Evolutionary conservation across 2,888 invertebrate genomes (phyloP).

Genomic region (Limnephilus lunatus): DNA sequence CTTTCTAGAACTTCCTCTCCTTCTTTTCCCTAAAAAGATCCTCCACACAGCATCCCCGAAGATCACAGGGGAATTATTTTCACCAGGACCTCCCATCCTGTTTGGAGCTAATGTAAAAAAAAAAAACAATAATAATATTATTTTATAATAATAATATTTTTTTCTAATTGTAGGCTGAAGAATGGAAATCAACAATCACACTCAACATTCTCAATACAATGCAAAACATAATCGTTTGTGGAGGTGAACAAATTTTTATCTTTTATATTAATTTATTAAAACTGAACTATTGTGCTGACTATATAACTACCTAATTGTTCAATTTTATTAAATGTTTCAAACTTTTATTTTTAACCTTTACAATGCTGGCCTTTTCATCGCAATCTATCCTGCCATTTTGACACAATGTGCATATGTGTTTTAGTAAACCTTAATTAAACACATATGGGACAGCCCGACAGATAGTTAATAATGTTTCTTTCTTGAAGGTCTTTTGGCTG

Average conservation of each 20-base stretch:
- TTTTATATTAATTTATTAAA: background rate
- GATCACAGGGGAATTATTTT: too few relatives aligned
- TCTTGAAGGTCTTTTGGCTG: constrained; percentile 82
- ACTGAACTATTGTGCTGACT: background rate
- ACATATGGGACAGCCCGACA: too few relatives aligned
- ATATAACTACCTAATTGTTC: background rate
- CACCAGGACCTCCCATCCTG: too few relatives aligned
- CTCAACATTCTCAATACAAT: constrained; percentile 93
- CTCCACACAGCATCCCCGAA: too few relatives aligned
- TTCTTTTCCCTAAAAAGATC: too few relatives aligned
- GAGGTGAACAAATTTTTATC: constrained; percentile 71
- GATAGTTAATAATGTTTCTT: background rate
- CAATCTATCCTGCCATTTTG: too few relatives aligned
- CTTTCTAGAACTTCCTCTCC: too few relatives aligned
- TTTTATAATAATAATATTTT: constrained; percentile 29
- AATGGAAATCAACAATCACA: constrained; percentile 91
- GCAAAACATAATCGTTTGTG: constrained; percentile 93
- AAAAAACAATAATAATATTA: background rate
- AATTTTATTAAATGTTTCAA: too few relatives aligned
- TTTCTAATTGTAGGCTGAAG: constrained; percentile 87
- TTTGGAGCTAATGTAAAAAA: background rate
- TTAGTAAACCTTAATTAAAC: too few relatives aligned
- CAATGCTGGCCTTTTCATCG: too few relatives aligned
- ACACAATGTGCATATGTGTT: too few relatives aligned
- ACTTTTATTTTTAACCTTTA: background rate